A percentile compares a stretch with the other conserved stretches of the same genome.
phyloP scores from a whole-genome alignment of 1,140 invertebrate genomes.

The Pseudomyrmex sp. region DNA sequence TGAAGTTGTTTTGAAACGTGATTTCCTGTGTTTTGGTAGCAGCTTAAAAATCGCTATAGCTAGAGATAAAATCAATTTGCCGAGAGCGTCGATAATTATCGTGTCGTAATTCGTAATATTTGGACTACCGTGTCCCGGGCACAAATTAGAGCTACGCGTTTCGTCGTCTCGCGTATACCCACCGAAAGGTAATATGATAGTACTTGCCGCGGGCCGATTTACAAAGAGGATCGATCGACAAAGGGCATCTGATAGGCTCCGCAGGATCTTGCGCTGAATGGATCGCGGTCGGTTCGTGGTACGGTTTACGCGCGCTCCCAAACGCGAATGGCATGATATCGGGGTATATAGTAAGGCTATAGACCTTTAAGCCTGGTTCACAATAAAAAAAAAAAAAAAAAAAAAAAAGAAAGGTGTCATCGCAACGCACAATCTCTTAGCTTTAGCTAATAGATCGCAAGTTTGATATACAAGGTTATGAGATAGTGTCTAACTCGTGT shows the following conservation, averaged over 20 bases:
- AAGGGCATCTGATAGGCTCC: slow-evolving; percentile 73
- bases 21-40: background rate
- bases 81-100: slow-evolving; percentile 19
- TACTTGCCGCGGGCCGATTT: slow-evolving; percentile 66
- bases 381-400: slow-evolving; percentile 12
- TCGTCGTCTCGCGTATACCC: slow-evolving; percentile 32
- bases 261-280: slow-evolving; percentile 69
- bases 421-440: background rate
- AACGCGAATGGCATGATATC: slow-evolving; percentile 69
- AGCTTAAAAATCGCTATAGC: background rate
- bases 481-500: background rate
- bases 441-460: background rate
- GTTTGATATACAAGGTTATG: background rate
- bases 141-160: slow-evolving; percentile 63
- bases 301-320: slow-evolving; percentile 69
- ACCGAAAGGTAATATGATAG: slow-evolving; percentile 69
- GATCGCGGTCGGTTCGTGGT: slow-evolving; percentile 68
- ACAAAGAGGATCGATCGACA: slow-evolving; percentile 75
- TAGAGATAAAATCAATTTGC: background rate
- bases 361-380: slow-evolving; percentile 67
- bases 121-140: slow-evolving; percentile 23
- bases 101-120: slow-evolving; percentile 48
- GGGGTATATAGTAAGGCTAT: slow-evolving; percentile 61
- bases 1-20: background rate
- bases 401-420: background rate